phyloP scores from a whole-genome alignment of 2,797 vertebrate species.

The Heteromormyrus szaboi region DNA sequence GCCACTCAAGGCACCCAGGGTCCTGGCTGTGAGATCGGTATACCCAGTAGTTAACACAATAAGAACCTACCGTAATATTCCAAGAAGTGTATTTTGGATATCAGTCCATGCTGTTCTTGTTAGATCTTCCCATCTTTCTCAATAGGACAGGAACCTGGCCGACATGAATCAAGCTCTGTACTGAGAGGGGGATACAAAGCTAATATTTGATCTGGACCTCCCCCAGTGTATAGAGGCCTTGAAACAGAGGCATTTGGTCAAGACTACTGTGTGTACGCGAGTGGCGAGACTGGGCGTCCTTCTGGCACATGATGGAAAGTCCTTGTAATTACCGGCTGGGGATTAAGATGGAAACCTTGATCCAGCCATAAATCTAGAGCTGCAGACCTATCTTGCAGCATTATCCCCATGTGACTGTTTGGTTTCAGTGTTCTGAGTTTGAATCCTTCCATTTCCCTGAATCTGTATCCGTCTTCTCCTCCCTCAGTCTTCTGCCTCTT shows the following conservation, averaged over 20 bases:
- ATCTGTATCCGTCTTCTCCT: slow-evolving; percentile 19
- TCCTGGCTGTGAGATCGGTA: slow-evolving; percentile 15
- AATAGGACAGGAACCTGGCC: slow-evolving; percentile 39
- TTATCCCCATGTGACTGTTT: slow-evolving; percentile 2
- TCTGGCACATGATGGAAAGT: background rate
- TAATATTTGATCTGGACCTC: slow-evolving; percentile 45
- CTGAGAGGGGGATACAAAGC: slow-evolving; percentile 25
- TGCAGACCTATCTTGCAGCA: background rate
- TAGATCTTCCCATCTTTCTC: slow-evolving; percentile 32
- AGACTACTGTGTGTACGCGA: slow-evolving; percentile 1
- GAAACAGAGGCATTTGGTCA: slow-evolving; percentile 20
- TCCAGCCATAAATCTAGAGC: slow-evolving; percentile 19
- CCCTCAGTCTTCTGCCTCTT: background rate
- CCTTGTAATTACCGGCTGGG: background rate
- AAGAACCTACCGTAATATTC: slow-evolving; percentile 24
- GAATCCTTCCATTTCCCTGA: slow-evolving; percentile 25
- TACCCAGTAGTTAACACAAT: slow-evolving; percentile 28
- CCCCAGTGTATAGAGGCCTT: slow-evolving; percentile 32
- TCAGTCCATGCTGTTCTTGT: slow-evolving; percentile 31
- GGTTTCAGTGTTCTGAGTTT: slow-evolving; percentile 1
- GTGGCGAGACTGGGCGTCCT: slow-evolving; percentile 16
- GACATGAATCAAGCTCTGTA: slow-evolving; percentile 18
- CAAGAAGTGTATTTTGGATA: slow-evolving; percentile 40
- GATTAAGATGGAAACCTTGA: background rate
- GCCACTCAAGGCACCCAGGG: background rate